These are phyloP conservation scores for Andrena fulva DNA, from an alignment of 2,888 invertebrate genomes.

Conservation along the genomic window DNA sequence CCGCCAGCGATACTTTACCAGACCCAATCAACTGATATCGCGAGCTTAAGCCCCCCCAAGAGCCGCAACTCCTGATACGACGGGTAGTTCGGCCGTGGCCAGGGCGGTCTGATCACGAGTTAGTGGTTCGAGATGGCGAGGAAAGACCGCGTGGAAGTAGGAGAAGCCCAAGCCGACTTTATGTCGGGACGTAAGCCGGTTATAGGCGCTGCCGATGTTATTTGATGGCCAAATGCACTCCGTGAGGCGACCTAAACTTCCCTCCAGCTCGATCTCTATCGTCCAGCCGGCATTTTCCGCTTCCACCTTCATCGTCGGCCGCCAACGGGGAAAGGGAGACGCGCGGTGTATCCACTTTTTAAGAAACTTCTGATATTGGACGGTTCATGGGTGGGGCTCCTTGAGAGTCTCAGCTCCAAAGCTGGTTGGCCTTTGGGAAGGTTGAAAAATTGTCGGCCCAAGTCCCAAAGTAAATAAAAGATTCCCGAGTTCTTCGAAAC, in stretches of 20 bases:
- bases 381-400: background rate
- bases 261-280: conserved; percentile 78
- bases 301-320: conserved; percentile 50
- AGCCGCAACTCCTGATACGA: conserved; percentile 83
- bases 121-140: conserved; percentile 82
- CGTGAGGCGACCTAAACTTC: conserved; percentile 75
- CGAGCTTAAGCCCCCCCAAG: conserved; percentile 79
- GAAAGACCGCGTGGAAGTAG: conserved; percentile 71
- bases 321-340: conserved; percentile 51
- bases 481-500: background rate
- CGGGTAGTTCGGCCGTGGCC: conserved; percentile 79
- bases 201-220: conserved; percentile 85
- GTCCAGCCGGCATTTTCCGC: conserved; percentile 73
- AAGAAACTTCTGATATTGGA: conserved; percentile 24
- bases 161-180: conserved; percentile 82
- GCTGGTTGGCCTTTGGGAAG: background rate
- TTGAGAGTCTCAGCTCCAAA: background rate
- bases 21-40: conserved; percentile 85
- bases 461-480: background rate
- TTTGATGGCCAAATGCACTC: conserved; percentile 85
- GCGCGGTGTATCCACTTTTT: conserved; percentile 46
- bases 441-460: background rate
- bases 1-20: conserved; percentile 65
- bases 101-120: conserved; percentile 84
- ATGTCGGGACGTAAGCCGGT: conserved; percentile 84